Evolutionary conservation across 2,888 invertebrate genomes (phyloP).

Genomic region (Thalpophila matura): DNA sequence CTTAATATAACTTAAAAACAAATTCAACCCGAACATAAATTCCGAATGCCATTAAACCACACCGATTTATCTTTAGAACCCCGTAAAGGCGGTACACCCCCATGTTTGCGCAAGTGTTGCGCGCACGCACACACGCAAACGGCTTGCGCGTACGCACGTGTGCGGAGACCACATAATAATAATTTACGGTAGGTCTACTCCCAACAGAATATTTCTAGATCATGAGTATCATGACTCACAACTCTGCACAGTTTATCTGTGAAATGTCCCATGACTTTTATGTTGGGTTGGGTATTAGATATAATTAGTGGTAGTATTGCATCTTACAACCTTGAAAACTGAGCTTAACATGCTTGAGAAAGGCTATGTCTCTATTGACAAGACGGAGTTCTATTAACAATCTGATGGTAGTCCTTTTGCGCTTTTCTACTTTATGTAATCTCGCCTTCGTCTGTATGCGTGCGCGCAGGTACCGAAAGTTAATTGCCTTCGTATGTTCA

Average conservation of each 20-base stretch:
- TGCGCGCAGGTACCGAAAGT: slow-evolving; percentile 86
- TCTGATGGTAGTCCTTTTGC: slow-evolving; percentile 30
- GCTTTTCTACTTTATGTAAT: background rate
- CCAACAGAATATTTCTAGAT: background rate
- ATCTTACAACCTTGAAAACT: too few relatives aligned
- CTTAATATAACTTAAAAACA: slow-evolving; percentile 78
- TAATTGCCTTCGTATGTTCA: slow-evolving; percentile 90
- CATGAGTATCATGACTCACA: background rate
- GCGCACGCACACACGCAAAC: slow-evolving; percentile 59
- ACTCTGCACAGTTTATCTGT: background rate
- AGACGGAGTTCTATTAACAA: background rate
- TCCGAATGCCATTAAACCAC: slow-evolving; percentile 85
- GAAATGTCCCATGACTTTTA: background rate
- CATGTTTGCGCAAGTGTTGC: slow-evolving; percentile 85
- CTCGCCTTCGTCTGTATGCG: slow-evolving; percentile 69
- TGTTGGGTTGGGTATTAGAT: too few relatives aligned
- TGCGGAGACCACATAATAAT: slow-evolving; percentile 7
- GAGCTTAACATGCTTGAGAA: background rate
- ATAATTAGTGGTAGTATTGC: too few relatives aligned
- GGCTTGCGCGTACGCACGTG: slow-evolving; percentile 38
- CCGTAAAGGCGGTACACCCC: slow-evolving; percentile 71
- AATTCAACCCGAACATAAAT: slow-evolving; percentile 83
- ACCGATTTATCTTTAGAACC: slow-evolving; percentile 79
- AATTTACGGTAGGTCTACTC: background rate
- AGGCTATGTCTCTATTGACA: background rate